phyloP scores from a whole-genome alignment of 2,888 invertebrate species.

The Plemyria rubiginata region DNA sequence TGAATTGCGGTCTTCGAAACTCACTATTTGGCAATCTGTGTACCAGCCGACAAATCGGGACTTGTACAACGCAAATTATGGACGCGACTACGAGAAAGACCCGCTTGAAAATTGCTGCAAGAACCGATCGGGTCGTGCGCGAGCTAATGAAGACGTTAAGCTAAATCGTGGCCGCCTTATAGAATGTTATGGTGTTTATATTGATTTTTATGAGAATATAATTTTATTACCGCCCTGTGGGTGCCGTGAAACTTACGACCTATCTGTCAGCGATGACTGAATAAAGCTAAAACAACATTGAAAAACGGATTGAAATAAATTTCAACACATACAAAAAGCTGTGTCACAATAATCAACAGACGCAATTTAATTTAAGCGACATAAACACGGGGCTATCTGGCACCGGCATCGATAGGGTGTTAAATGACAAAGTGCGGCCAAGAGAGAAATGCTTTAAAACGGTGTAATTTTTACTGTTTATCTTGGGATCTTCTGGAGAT shows the following conservation, averaged over 20 bases:
- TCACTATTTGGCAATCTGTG: conserved; percentile 28
- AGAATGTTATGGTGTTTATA: conserved; percentile 73
- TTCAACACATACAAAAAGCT: conserved; percentile 69
- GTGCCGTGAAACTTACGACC: conserved; percentile 44
- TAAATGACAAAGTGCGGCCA: conserved; percentile 80
- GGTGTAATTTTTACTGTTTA: conserved; percentile 76
- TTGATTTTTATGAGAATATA: conserved; percentile 79
- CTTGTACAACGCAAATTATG: conserved; percentile 75
- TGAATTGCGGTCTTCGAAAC: conserved; percentile 60
- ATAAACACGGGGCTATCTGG: conserved; percentile 79
- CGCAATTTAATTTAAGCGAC: conserved; percentile 81
- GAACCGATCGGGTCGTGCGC: conserved; percentile 72
- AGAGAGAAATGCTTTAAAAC: conserved; percentile 76
- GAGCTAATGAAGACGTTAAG: conserved; percentile 81
- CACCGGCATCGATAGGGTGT: conserved; percentile 78
- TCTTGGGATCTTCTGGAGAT: conserved; percentile 67
- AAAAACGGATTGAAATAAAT: conserved; percentile 66
- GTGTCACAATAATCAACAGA: conserved; percentile 78
- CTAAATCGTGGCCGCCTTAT: conserved; percentile 69
- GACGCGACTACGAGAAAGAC: conserved; percentile 59
- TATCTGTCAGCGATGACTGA: conserved; percentile 24
- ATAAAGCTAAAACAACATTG: conserved; percentile 37
- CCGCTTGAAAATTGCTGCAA: conserved; percentile 72
- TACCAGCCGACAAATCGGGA: conserved; percentile 68
- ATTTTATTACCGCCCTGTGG: conserved; percentile 66